Conservation (phyloP, 2,113 vertebrate species). For the Okapia johnstoni region DNA sequence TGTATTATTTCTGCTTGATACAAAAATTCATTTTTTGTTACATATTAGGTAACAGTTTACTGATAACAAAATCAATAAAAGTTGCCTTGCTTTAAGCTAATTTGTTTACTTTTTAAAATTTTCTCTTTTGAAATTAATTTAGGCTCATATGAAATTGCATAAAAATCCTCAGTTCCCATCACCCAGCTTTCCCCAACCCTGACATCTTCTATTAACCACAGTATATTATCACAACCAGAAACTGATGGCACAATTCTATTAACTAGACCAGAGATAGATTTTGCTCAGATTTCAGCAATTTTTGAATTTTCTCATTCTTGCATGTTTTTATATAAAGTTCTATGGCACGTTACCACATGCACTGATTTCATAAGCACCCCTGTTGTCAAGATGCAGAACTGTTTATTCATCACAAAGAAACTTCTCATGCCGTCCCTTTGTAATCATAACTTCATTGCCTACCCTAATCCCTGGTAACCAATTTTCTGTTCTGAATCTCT, state of each 20-base stretch:
- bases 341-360: neutral
- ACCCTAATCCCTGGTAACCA: neutral
- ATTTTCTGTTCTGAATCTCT: neutral
- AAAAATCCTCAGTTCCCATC: neutral
- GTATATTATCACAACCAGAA: neutral
- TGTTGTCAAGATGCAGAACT: neutral
- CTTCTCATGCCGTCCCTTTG: neutral
- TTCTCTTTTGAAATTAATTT: neutral
- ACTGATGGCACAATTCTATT: neutral
- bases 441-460: neutral
- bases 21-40: neutral
- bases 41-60: neutral
- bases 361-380: neutral
- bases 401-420: neutral
- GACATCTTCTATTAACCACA: neutral
- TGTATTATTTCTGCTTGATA: neutral
- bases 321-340: neutral
- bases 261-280: neutral
- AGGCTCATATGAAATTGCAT: neutral
- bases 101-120: neutral
- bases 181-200: neutral
- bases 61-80: conserved; percentile 3
- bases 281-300: neutral
- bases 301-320: neutral
- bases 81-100: neutral